Evolutionary conservation across 2,888 invertebrate species (phyloP), one percentile per base, ranked within the genome.

Genomic region (Trachelus stipa): DNA sequence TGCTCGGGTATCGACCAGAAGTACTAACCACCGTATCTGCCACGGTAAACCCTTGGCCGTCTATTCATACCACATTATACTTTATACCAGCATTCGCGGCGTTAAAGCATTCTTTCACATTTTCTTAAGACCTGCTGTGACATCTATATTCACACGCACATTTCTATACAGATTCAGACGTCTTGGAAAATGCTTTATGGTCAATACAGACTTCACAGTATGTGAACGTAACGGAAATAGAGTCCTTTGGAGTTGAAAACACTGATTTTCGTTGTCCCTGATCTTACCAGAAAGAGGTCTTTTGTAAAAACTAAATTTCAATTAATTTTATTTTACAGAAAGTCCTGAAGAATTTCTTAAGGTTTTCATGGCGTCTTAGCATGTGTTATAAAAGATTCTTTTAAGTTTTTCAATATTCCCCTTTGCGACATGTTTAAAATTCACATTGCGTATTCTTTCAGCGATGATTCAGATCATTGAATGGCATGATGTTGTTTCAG

Each of bases 401-500:
- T 23, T 9, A 56, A 23, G 6, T 56, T 23, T 40, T 56, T 1
- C 23, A 40, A 40, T 40, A 40, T 40, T 40, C 40, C 6, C 15
- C 40, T 23, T 40, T 40, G 23, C 6, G 15, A 40, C 40, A 40
- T 23, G 15, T 23, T 40, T 40, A 2, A 15, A 40, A 40, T 23
- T 56, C 23, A 23, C 6, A 9, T 23, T 23, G 2, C 23, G 6
- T 23, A 23, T 56, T 56, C 40, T 68, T 69, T 68, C 33, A 77
- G 74, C 77, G 75, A 74, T 68, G 74, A 73, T 30, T 69, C 71
- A 69, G 15, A 35, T n/a, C 78, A 80, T 79, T 80, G 73, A 79
- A 80, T 80, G 75, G 79, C 77, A 74, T 68, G 76, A 68, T 40
- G 69, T 79, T 77, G 77, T 79, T 76, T 79, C 74, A 12, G 37